These are phyloP conservation scores for Pardalotus punctatus DNA, from an alignment of 2,113 vertebrate species.

Conservation along the genomic window DNA sequence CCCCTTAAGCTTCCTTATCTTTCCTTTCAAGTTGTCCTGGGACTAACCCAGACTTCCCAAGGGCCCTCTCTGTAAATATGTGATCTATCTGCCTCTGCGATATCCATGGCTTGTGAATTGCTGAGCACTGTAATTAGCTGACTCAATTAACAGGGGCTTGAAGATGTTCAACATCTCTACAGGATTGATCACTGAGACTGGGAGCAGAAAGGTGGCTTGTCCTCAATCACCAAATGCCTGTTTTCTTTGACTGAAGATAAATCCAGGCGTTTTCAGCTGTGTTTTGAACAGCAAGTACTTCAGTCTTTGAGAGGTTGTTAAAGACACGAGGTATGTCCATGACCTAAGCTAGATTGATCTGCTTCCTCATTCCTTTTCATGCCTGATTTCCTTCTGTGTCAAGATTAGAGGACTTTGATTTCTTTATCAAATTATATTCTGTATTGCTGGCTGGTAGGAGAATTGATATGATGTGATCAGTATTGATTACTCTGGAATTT, in stretches of 20 bases:
- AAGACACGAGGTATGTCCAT: background rate
- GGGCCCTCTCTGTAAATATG: background rate
- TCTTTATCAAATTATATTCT: background rate
- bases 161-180: background rate
- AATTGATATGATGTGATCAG: background rate
- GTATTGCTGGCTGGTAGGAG: background rate
- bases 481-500: background rate
- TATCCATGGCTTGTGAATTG: background rate
- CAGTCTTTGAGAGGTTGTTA: background rate
- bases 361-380: background rate
- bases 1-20: slow-evolving; percentile 58
- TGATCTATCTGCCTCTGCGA: background rate
- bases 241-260: background rate
- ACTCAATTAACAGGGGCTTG: background rate
- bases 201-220: background rate
- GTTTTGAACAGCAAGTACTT: background rate
- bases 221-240: background rate
- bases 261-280: background rate
- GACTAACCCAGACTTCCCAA: background rate
- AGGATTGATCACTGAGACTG: background rate
- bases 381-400: background rate
- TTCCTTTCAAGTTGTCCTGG: slow-evolving; percentile 27
- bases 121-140: background rate
- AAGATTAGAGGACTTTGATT: background rate
- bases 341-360: background rate